phyloP scores from a whole-genome alignment of 2,113 vertebrate genomes.

The Gobius niger region DNA sequence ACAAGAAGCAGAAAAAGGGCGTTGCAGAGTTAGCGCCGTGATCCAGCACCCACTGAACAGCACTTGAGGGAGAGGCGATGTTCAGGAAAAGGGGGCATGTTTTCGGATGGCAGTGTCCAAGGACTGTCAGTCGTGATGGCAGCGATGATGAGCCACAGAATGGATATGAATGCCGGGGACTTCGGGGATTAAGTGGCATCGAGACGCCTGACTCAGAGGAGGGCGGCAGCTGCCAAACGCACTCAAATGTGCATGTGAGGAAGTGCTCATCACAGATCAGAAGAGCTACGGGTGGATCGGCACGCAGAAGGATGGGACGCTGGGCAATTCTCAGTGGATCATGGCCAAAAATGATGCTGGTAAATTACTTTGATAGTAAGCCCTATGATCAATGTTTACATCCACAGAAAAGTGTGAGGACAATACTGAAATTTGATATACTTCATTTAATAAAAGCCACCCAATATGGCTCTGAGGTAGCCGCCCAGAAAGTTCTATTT shows the following conservation, averaged over 20 bases:
- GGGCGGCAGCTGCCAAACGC: slow-evolving; percentile 31
- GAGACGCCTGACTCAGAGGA: slow-evolving; percentile 45
- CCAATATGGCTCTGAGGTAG: too few relatives aligned
- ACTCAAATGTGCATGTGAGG: neutral
- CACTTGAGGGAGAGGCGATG: slow-evolving; percentile 12
- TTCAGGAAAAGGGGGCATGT: slow-evolving; percentile 3
- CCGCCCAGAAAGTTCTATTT: too few relatives aligned
- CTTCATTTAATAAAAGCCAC: too few relatives aligned
- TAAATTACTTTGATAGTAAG: too few relatives aligned
- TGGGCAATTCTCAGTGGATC: too few relatives aligned
- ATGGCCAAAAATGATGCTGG: too few relatives aligned
- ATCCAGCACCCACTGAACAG: slow-evolving; percentile 13
- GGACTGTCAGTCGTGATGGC: slow-evolving; percentile 28
- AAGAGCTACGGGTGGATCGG: neutral
- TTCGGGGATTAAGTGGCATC: slow-evolving; percentile 33
- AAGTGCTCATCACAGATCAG: neutral
- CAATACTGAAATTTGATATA: too few relatives aligned
- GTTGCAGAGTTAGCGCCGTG: neutral
- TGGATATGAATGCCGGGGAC: slow-evolving; percentile 36
- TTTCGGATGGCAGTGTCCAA: slow-evolving; percentile 38
- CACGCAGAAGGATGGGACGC: too few relatives aligned
- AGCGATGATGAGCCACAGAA: slow-evolving; percentile 44
- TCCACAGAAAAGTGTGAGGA: too few relatives aligned
- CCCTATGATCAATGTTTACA: too few relatives aligned
- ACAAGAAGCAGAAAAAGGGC: slow-evolving; percentile 6